phyloP scores from a whole-genome alignment of 1,140 invertebrate species.

The Bursaphelenchus mucronatus region DNA sequence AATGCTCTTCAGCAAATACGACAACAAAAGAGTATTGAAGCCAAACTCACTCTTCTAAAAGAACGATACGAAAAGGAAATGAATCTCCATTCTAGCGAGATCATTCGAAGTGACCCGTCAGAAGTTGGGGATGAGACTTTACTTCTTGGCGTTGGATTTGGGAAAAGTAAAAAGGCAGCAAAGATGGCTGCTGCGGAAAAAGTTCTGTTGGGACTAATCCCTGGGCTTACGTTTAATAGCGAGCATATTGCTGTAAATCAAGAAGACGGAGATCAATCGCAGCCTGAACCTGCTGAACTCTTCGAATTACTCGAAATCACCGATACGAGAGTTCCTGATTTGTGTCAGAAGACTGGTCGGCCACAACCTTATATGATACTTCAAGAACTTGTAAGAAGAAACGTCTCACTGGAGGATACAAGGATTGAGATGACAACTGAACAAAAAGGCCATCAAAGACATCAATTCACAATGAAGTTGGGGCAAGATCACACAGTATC shows the following conservation, averaged over 20 bases:
- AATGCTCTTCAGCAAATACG: constrained; percentile 19
- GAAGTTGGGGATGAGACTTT: constrained; percentile 8
- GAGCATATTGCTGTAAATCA: constrained; percentile 33
- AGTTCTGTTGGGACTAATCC: constrained; percentile 32
- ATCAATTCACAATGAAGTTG: constrained; percentile 10
- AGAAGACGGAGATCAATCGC: constrained; percentile 1
- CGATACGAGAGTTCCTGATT: constrained; percentile 43
- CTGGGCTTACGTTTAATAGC: constrained; percentile 37
- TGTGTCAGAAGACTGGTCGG: constrained; percentile 34
- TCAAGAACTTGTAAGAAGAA: constrained; percentile 24
- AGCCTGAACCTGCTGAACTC: constrained; percentile 22
- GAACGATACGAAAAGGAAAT: constrained; percentile 20
- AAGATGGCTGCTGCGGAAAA: constrained; percentile 44
- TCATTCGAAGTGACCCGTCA: neutral
- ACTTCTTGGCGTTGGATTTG: constrained; percentile 39
- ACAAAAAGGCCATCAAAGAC: constrained; percentile 14
- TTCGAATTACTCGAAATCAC: constrained; percentile 37
- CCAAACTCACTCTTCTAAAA: constrained; percentile 19
- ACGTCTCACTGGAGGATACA: constrained; percentile 6
- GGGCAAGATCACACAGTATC: constrained; percentile 26
- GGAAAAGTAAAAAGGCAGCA: constrained; percentile 43
- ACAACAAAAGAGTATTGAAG: constrained; percentile 20
- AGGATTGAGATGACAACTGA: constrained; percentile 9
- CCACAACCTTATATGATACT: constrained; percentile 32
- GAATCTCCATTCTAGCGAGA: neutral